Percentiles rank a stretch among this genome's conserved stretches.
These are phyloP conservation scores for Eupithecia pulchellata DNA, from an alignment of 2,888 invertebrate species.

Conservation along the genomic window DNA sequence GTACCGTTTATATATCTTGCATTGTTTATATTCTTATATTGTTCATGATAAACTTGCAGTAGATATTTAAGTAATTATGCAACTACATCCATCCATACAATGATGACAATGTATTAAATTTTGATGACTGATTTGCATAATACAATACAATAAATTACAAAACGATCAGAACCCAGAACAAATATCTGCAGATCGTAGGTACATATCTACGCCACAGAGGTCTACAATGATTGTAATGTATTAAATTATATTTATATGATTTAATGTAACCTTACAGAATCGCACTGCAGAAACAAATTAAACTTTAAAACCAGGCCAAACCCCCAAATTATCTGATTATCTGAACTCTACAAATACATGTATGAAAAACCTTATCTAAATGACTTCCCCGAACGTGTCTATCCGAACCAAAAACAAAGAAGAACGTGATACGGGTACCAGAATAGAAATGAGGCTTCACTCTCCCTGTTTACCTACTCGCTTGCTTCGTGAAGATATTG, in stretches of 20 bases:
- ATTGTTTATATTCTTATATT: too few relatives aligned
- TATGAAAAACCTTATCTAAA: constrained; percentile 42
- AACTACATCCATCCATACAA: too few relatives aligned
- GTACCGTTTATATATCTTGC: too few relatives aligned
- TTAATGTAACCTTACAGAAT: neutral
- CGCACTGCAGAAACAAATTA: neutral
- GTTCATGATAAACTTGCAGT: too few relatives aligned
- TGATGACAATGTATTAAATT: too few relatives aligned
- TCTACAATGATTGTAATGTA: neutral
- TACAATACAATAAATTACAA: too few relatives aligned
- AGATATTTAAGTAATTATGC: too few relatives aligned
- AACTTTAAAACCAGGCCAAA: constrained; percentile 11
- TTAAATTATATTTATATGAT: neutral
- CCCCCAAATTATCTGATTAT: constrained; percentile 24
- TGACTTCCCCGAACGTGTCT: constrained; percentile 42
- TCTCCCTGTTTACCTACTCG: constrained; percentile 19
- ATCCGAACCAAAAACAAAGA: constrained; percentile 46
- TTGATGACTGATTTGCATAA: too few relatives aligned
- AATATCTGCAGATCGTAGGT: too few relatives aligned
- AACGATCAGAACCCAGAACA: too few relatives aligned
- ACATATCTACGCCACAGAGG: too few relatives aligned
- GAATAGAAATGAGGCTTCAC: constrained; percentile 27
- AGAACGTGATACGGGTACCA: constrained; percentile 42
- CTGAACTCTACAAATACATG: constrained; percentile 28
- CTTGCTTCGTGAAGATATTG: constrained; percentile 27